Evolutionary conservation across 2,113 vertebrate species (phyloP).

Genomic region (Mungos mungo): DNA sequence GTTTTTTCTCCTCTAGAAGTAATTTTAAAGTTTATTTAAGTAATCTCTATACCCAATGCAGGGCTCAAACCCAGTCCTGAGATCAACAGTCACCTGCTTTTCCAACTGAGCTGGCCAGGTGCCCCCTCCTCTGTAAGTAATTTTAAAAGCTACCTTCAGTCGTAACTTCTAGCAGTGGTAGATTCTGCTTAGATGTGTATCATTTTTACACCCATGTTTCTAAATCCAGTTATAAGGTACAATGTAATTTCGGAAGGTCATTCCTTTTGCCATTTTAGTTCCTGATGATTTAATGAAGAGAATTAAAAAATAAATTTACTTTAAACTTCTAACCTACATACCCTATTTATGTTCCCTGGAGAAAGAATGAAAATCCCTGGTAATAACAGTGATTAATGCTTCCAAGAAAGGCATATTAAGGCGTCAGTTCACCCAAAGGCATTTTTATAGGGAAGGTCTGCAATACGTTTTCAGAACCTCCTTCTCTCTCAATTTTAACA

Average conservation of each 20-base stretch:
- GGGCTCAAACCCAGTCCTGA: too few species aligned
- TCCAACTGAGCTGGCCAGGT: too few species aligned
- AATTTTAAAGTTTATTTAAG: too few species aligned
- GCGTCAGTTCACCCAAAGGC: neutral
- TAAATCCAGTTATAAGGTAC: neutral
- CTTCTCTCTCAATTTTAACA: neutral
- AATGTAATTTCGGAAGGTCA: conserved; percentile 3
- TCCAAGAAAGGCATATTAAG: neutral
- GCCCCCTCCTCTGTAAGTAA: neutral
- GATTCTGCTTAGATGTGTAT: neutral
- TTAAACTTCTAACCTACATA: neutral
- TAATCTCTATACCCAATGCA: too few species aligned
- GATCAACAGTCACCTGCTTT: too few species aligned
- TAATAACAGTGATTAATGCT: neutral
- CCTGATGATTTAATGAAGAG: neutral
- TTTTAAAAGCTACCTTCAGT: neutral
- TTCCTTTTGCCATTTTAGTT: neutral
- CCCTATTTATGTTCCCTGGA: neutral
- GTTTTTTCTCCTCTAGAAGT: neutral
- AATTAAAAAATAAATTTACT: neutral
- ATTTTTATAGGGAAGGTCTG: neutral
- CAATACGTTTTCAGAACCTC: neutral
- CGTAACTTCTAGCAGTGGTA: neutral
- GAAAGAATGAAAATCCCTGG: neutral
- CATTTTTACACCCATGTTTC: neutral